Base-by-base conservation (phyloP, 2,113 vertebrate genomes). In the Pelmatolapia mariae region DNA sequence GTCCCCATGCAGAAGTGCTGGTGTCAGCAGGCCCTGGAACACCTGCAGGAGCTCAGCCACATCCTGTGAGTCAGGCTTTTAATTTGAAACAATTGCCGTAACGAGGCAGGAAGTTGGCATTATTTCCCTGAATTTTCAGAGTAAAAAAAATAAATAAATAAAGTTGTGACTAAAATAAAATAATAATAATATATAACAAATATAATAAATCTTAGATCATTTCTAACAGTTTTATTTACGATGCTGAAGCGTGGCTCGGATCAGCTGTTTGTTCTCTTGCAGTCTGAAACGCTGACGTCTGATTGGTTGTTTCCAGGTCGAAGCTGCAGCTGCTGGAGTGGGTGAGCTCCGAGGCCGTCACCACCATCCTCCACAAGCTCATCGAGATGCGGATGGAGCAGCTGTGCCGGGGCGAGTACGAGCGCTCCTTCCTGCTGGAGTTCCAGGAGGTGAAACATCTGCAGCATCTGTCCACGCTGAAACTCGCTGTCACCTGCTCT, bases 321-420 rank as follows among this genome's bases (percentile, higher is more conserved):
- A 96, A 91, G 59, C 96, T 99, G 86, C 97, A 97, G 87, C 93
- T 99, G 91, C 94, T 99, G 95, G 98, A 99, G 94, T 96, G 98
- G 54, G 97, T 99, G 86, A 98, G 98, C 5, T 97, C 98, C 0
- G 98, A 98, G 3, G 97, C 98, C 0, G 97, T 99, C 83, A 99
- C 99, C 15, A 97, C 96, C 92, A 98, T 99, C 89, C 86, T 99
- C 83, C 98, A 99, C 97, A 93, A 93, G 83, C 98, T 98, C 94
- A 98, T 99, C 1, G 97, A 98, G 94, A 98, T 98, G 96, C 93
- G 98, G 40, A 98, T 99, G 97, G 98, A 99, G 95, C 97, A 97
- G 88, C 96, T 97, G 7, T 99, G 98, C 94, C 89, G 98, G 1
- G 99, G 98, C 3, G 98, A 99, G 33, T 99, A 98, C 0, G 99